These are phyloP conservation scores for Botrylloides violaceus DNA, from an alignment of 23 tunicate genomes.

Conservation along the genomic window DNA sequence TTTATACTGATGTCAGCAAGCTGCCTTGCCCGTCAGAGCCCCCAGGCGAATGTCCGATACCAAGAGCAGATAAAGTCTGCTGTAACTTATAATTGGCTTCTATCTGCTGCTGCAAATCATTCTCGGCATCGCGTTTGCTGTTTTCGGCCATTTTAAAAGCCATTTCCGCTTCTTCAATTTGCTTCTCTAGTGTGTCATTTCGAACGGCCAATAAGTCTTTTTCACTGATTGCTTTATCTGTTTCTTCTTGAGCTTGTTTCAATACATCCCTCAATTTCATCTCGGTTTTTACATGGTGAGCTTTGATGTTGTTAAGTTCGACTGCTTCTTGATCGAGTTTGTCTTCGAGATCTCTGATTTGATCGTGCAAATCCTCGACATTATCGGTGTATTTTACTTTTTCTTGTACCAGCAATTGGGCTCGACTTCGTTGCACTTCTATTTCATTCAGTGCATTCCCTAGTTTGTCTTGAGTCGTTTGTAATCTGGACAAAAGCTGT, in stretches of 20 bases:
- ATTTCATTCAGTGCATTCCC: constrained; percentile 52
- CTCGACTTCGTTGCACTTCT: constrained; percentile 62
- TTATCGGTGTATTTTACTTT: constrained; percentile 28
- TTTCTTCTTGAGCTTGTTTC: constrained; percentile 76
- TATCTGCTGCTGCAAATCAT: constrained; percentile 43
- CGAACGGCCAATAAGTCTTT: constrained; percentile 52
- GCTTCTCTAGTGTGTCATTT: constrained; percentile 29
- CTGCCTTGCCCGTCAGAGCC: constrained; percentile 1
- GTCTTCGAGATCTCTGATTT: constrained; percentile 52
- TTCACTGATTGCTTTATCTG: constrained; percentile 66
- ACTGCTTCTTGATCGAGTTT: constrained; percentile 77
- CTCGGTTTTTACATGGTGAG: constrained; percentile 74
- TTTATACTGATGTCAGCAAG: constrained; percentile 3
- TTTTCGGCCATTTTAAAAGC: constrained; percentile 31
- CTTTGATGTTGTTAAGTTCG: constrained; percentile 56
- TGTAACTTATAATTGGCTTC: constrained; percentile 59
- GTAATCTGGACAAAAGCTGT: constrained; percentile 24
- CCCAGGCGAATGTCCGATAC: constrained; percentile 23
- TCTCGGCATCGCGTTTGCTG: constrained; percentile 29
- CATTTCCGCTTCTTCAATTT: constrained; percentile 42
- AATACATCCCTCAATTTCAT: constrained; percentile 69
- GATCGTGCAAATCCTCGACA: constrained; percentile 23
- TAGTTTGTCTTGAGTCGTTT: constrained; percentile 39
- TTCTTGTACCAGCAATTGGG: constrained; percentile 35
- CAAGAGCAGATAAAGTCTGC: constrained; percentile 39